Percentiles rank a stretch among this genome's conserved stretches.
Conservation (phyloP, 2,797 vertebrate genomes). For the Cyprinodon diabolis region DNA sequence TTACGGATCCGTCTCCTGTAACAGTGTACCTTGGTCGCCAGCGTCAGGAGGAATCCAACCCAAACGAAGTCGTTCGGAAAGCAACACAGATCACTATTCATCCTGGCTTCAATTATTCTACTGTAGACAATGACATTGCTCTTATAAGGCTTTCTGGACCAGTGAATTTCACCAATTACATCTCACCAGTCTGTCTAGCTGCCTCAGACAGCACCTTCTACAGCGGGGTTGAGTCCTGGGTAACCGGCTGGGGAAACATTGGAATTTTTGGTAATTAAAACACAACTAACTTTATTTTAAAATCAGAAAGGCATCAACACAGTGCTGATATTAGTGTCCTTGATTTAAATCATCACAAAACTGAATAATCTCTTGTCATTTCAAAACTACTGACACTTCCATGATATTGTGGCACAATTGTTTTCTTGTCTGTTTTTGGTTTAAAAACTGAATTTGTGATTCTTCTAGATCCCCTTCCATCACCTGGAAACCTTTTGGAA, state of each 20-base stretch:
- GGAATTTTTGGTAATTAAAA: slow-evolving; percentile 17
- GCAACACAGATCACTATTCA: slow-evolving; percentile 22
- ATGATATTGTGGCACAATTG: no score
- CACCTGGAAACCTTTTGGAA: slow-evolving; percentile 66
- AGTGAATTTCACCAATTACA: slow-evolving; percentile 52
- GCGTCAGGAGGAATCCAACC: neutral
- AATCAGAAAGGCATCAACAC: no score
- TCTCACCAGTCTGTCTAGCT: slow-evolving; percentile 59
- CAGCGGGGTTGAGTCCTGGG: slow-evolving; percentile 36
- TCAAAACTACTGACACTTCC: neutral
- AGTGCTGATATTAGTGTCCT: no score
- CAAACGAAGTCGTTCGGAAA: neutral
- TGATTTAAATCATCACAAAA: no score
- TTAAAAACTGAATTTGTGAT: neutral
- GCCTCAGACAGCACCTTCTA: slow-evolving; percentile 40
- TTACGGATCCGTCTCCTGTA: rapidly evolving
- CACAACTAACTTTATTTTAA: no score
- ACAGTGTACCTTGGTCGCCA: slow-evolving; percentile 45
- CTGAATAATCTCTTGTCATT: neutral
- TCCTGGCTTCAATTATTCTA: rapidly evolving
- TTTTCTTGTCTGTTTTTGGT: no score
- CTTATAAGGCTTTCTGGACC: slow-evolving; percentile 52
- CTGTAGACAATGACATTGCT: slow-evolving; percentile 39
- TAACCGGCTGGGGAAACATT: slow-evolving; percentile 66
- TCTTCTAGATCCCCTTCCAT: slow-evolving; percentile 30